A percentile compares a stretch with the other conserved stretches of the same genome.
Evolutionary conservation across 2,113 vertebrate species (phyloP).

Genomic region (Amphilophus citrinellus): DNA sequence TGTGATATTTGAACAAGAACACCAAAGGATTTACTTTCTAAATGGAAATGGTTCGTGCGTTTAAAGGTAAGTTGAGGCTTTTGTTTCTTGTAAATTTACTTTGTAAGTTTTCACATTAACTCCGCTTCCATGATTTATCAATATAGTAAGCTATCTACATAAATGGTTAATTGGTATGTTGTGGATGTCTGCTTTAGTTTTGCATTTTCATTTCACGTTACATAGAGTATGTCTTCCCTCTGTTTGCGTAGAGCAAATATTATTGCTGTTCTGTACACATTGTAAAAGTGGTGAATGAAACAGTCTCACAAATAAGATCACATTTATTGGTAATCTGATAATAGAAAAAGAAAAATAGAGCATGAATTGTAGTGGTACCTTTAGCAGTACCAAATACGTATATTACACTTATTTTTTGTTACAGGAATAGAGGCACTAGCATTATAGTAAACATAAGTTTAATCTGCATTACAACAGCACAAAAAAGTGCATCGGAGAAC

Average conservation of each 20-base stretch:
- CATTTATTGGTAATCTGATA: not conserved
- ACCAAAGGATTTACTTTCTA: slow-evolving; percentile 15
- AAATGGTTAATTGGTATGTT: not conserved
- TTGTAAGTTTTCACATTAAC: not conserved
- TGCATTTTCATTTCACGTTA: not conserved
- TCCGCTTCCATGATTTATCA: not conserved
- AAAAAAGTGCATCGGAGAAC: not conserved
- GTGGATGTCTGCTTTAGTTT: not conserved
- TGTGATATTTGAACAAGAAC: slow-evolving; percentile 15
- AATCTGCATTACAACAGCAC: not conserved
- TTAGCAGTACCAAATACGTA: too few relatives aligned
- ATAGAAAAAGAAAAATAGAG: not conserved
- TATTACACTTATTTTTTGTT: not conserved
- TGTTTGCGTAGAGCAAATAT: not conserved
- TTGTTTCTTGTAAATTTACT: not conserved
- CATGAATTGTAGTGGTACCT: not conserved
- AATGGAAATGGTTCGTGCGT: slow-evolving; percentile 47
- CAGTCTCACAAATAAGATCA: not conserved
- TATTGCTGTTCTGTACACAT: not conserved
- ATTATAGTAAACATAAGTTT: not conserved
- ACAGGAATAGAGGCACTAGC: not conserved
- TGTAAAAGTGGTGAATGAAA: not conserved
- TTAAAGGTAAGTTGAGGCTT: slow-evolving; percentile 55
- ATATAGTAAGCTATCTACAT: not conserved
- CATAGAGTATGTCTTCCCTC: not conserved